Evolutionary conservation across 2,113 vertebrate species (phyloP).

Genomic region (Otolemur garnettii): DNA sequence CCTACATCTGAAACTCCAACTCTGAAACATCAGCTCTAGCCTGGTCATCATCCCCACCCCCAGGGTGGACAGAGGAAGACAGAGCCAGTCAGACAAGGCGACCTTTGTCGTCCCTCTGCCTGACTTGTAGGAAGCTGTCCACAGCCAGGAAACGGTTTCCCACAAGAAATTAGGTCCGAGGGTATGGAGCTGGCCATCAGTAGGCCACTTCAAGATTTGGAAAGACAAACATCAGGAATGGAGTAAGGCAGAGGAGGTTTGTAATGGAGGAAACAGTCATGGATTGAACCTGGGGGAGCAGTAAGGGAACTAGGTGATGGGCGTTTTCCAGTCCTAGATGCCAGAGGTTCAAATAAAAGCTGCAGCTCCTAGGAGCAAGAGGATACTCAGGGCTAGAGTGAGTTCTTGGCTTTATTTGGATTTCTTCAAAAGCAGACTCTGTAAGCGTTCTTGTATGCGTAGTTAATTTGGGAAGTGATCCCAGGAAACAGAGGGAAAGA

Average conservation of each 20-base stretch:
- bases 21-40: neutral
- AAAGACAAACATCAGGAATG: neutral
- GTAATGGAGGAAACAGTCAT: neutral
- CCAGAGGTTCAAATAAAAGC: neutral
- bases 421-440: slow-evolving; percentile 24
- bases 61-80: too few species aligned
- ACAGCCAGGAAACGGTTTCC: neutral
- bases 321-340: neutral
- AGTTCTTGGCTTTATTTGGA: neutral
- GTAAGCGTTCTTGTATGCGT: neutral
- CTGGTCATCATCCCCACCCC: neutral
- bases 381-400: neutral
- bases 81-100: too few species aligned
- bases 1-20: neutral
- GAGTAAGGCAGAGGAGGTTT: neutral
- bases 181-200: neutral
- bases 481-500: neutral
- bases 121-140: neutral
- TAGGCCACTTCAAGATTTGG: neutral
- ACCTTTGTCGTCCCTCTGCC: neutral
- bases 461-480: neutral
- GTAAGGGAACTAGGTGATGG: neutral
- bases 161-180: neutral
- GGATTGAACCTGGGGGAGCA: neutral
- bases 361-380: neutral